These are phyloP conservation scores for Salmo trutta DNA, from an alignment of 2,797 vertebrate species.

Conservation along the genomic window DNA sequence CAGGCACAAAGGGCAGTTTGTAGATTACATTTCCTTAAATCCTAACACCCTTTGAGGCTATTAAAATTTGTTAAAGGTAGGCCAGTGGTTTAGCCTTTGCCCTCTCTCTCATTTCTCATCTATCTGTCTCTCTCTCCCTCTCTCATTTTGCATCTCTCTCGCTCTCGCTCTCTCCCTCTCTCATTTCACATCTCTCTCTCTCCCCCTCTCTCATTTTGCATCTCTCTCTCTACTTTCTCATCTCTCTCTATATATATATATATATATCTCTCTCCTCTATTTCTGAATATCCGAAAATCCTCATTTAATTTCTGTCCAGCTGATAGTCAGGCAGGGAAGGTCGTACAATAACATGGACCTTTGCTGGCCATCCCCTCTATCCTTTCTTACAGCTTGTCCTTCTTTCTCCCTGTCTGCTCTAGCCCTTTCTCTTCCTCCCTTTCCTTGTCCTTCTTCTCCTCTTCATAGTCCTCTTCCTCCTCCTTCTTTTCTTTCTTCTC, in stretches of 20 bases:
- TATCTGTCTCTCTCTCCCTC: conserved; percentile 44
- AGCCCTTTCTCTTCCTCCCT: too few relatives aligned
- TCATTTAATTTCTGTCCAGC: conserved; percentile 71
- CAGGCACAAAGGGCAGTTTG: conserved; percentile 58
- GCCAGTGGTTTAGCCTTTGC: conserved; percentile 15
- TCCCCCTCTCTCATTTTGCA: conserved; percentile 10
- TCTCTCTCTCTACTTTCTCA: not conserved
- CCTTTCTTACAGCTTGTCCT: conserved; percentile 50
- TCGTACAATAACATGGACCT: conserved; percentile 72
- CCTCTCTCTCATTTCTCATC: conserved; percentile 13
- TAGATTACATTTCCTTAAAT: conserved; percentile 71
- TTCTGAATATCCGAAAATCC: conserved; percentile 58
- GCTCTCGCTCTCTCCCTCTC: conserved; percentile 21
- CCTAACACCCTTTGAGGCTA: conserved; percentile 55
- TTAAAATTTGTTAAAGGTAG: conserved; percentile 48
- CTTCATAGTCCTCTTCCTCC: conserved; percentile 6
- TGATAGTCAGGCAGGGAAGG: conserved; percentile 81
- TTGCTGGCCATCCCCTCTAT: conserved; percentile 18
- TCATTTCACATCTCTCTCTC: too few relatives aligned
- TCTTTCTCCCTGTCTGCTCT: conserved; percentile 18
- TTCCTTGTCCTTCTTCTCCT: not conserved
- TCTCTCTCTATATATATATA: too few relatives aligned
- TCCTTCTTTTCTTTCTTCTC: conserved; percentile 41
- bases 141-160: not conserved
- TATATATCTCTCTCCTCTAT: too few relatives aligned